Percentiles rank a stretch among this genome's conserved stretches.
phyloP scores from a whole-genome alignment of 2,113 vertebrate species.

The Onychorhynchus coronatus region DNA sequence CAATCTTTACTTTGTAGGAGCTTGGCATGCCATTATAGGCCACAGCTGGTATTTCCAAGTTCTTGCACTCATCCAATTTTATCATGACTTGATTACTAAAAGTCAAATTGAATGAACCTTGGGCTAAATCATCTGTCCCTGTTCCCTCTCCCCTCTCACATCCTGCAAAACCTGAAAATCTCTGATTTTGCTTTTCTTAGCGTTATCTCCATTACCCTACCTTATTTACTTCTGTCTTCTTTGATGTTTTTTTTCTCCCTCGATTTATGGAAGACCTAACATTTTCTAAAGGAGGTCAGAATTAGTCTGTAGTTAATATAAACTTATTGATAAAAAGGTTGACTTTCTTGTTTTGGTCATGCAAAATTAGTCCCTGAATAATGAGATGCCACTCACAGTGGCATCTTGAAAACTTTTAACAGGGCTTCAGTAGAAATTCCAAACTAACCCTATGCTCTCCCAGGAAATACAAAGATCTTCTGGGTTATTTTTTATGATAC shows the following conservation, averaged over 20 bases:
- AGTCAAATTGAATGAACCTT: not conserved
- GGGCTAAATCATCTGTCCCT: not conserved
- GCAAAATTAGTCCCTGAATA: not conserved
- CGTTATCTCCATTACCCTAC: not conserved
- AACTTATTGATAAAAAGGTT: not conserved
- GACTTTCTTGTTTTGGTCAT: not conserved
- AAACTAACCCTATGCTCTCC: not conserved
- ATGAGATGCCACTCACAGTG: not conserved
- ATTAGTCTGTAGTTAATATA: not conserved
- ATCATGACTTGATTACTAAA: not conserved
- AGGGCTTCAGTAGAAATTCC: not conserved
- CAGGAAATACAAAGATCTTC: not conserved
- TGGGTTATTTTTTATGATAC: not conserved
- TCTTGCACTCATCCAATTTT: not conserved
- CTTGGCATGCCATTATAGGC: not conserved
- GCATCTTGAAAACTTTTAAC: not conserved
- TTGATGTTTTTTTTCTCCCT: not conserved
- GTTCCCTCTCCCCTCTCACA: rapidly evolving
- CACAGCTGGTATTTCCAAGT: not conserved
- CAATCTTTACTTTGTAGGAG: not conserved
- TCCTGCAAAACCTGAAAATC: not conserved
- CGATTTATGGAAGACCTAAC: not conserved
- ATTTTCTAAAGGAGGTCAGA: not conserved
- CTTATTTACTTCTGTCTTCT: not conserved
- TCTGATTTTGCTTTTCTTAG: not conserved